Conservation (phyloP, 1,140 invertebrate genomes). For the Bombus pyrosoma region DNA sequence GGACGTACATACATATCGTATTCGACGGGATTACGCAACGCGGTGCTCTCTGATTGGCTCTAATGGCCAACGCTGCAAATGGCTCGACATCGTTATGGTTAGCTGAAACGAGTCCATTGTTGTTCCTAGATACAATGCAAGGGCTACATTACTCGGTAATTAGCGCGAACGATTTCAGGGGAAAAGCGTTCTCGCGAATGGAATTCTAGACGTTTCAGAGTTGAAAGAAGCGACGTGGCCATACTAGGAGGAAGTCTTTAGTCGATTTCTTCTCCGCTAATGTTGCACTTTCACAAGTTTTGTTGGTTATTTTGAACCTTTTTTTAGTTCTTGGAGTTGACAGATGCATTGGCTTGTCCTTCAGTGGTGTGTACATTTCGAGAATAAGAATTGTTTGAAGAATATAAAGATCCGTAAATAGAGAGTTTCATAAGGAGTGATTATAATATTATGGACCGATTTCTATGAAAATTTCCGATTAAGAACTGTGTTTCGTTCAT, state of each 20-base stretch:
- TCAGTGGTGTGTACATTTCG: not conserved
- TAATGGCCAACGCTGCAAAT: constrained; percentile 72
- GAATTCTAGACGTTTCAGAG: constrained; percentile 5
- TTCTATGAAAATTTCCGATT: not conserved
- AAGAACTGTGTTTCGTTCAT: not conserved
- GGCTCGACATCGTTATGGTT: constrained; percentile 70
- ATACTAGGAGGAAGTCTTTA: not conserved
- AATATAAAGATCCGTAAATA: not conserved
- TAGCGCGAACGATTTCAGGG: constrained; percentile 36
- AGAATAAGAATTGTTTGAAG: not conserved
- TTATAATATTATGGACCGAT: not conserved
- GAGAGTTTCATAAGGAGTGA: no score
- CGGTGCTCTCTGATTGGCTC: constrained; percentile 72
- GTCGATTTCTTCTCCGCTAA: not conserved
- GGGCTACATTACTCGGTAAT: constrained; percentile 56
- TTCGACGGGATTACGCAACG: constrained; percentile 76
- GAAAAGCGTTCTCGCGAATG: constrained; percentile 27
- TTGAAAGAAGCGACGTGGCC: no score
- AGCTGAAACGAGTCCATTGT: constrained; percentile 68
- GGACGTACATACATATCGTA: constrained; percentile 69
- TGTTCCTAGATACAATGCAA: constrained; percentile 58
- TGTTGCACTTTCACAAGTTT: not conserved
- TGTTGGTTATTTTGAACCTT: not conserved
- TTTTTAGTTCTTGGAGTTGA: not conserved
- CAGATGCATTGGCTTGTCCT: not conserved